phyloP scores from a whole-genome alignment of 2,888 invertebrate genomes.

The Microdon myrmicae region DNA sequence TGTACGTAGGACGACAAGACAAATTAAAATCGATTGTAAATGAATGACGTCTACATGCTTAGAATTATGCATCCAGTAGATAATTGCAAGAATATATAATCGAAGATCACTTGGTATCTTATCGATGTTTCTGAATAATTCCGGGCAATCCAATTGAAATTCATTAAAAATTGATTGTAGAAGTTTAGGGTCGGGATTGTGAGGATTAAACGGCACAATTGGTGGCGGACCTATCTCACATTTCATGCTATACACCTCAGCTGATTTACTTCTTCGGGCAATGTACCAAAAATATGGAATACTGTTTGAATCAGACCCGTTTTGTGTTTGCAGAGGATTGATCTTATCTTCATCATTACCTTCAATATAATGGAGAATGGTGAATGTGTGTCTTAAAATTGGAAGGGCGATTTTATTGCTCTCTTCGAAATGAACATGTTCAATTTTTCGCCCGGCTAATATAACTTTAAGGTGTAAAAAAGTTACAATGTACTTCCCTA shows the following conservation, averaged over 20 bases:
- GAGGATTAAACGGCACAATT: conserved; percentile 54
- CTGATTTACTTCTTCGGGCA: conserved; percentile 60
- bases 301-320: conserved; percentile 42
- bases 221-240: conserved; percentile 54
- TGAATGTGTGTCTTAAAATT: conserved; percentile 72
- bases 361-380: conserved; percentile 62
- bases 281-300: conserved; percentile 59
- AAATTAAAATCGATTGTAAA: conserved; percentile 61
- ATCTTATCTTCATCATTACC: conserved; percentile 49
- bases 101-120: conserved; percentile 58
- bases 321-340: conserved; percentile 38
- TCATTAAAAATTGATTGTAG: conserved; percentile 57
- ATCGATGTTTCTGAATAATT: conserved; percentile 57
- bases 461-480: too few relatives aligned
- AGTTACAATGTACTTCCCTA: too few relatives aligned
- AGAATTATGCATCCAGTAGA: conserved; percentile 63
- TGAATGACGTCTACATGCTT: conserved; percentile 60
- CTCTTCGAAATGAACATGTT: conserved; percentile 73
- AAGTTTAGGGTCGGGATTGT: conserved; percentile 56
- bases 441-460: conserved; percentile 77
- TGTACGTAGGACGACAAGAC: conserved; percentile 59
- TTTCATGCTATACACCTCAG: conserved; percentile 61
- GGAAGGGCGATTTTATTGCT: conserved; percentile 72
- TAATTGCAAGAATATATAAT: conserved; percentile 61
- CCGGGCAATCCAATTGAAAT: conserved; percentile 51